phyloP scores from a whole-genome alignment of 1,140 invertebrate species.

The Trachelipus rathkii region DNA sequence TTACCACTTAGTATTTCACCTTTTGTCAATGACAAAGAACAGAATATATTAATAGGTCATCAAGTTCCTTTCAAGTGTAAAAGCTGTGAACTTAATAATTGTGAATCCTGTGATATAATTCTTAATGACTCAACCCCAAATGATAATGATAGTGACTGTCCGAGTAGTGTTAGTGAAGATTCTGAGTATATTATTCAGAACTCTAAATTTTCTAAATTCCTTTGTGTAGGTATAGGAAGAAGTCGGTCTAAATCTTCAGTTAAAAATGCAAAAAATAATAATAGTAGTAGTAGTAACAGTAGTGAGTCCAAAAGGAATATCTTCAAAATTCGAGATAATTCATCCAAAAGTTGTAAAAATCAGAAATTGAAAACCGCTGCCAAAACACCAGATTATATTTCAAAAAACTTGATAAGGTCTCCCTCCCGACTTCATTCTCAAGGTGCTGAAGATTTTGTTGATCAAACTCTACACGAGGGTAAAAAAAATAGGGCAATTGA shows the following conservation, averaged over 20 bases:
- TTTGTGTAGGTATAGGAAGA: slow-evolving; percentile 44
- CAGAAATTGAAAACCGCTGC: background rate
- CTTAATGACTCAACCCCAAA: slow-evolving; percentile 34
- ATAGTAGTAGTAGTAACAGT: slow-evolving; percentile 37
- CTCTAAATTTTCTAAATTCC: slow-evolving; percentile 44
- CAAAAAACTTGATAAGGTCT: slow-evolving; percentile 46
- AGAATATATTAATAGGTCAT: too few relatives aligned
- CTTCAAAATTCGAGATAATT: slow-evolving; percentile 40
- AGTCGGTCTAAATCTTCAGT: slow-evolving; percentile 43
- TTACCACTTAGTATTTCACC: too few relatives aligned
- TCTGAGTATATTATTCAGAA: slow-evolving; percentile 45
- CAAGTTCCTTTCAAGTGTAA: background rate
- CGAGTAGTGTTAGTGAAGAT: slow-evolving; percentile 45
- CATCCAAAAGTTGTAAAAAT: background rate
- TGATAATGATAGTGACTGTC: slow-evolving; percentile 45
- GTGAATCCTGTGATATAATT: slow-evolving; percentile 35
- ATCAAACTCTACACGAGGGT: background rate
- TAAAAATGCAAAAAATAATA: slow-evolving; percentile 43
- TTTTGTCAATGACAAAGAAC: too few relatives aligned
- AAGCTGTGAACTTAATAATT: slow-evolving; percentile 23
- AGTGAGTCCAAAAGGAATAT: slow-evolving; percentile 31
- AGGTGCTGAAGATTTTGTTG: slow-evolving; percentile 31
- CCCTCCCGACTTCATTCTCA: slow-evolving; percentile 44
- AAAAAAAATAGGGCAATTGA: too few relatives aligned
- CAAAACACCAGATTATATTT: slow-evolving; percentile 44